Evolutionary conservation across 2,888 invertebrate species (phyloP), one percentile per base, ranked within the genome.

Genomic region (Meteorus colon): DNA sequence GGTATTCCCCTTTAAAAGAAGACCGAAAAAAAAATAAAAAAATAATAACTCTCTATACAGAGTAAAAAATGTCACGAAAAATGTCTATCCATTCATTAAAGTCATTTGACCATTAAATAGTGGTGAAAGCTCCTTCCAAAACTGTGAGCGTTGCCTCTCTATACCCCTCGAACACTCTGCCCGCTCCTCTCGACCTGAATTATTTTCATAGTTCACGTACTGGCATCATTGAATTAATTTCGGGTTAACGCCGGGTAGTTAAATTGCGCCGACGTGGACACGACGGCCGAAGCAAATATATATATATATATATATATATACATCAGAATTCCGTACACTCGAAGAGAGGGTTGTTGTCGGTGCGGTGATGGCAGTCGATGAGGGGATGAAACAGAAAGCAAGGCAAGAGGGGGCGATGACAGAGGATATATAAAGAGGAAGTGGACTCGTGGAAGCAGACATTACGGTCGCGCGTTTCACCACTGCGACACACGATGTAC

Each of bases 171-270:
- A 34, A 59, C 31, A 29, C 51, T 31, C 19, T 48, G 59, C 19
- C 55, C 34, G 34, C 55, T 55, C 34, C 55, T 59, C 69, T 66
- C 73, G 41, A 73, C 41, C 66, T 59, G 37, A 73, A 73, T 73
- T 66, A 73, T 73, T 73, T 59, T 66, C 66, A 73, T 66, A 65
- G 73, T 73, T 34, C 37, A 55, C 66, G 55, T 66, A 59, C 65
- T 65, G 34, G 16, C 55, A 66, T 73, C 73, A 73, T 73, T 65
- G 65, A 75, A 75, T 75, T 75, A 75, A 75, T 75, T 70, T 63
- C n/a, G 70, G 65, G 29, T 70, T 70, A 48, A 51, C 29, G 65
- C 37, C 55, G 55, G 55, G 55, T 70, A 37, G 70, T 60, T 75
- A 63, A 70, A 75, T 75, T 75, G 55, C 70, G 51, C 41, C 65